A percentile compares a stretch with the other conserved stretches of the same genome.
phyloP scores from a whole-genome alignment of 2,113 vertebrate genomes.

The Spea multiplicata region DNA sequence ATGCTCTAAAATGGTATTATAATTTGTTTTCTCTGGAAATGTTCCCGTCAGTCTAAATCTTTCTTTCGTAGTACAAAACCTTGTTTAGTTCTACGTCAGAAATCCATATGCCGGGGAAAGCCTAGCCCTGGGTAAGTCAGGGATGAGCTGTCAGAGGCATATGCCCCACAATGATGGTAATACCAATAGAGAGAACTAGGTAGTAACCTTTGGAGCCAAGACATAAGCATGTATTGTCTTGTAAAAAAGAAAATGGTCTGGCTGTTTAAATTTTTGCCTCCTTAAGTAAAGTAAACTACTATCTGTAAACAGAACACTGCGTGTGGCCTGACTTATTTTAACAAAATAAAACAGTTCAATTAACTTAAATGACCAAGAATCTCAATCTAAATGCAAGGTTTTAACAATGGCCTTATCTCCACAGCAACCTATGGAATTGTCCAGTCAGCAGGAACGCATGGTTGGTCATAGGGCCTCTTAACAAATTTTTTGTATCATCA shows the following conservation, averaged over 20 bases:
- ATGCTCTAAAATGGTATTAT: neutral
- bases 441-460: too few relatives aligned
- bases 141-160: neutral
- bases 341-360: neutral
- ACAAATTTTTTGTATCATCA: too few relatives aligned
- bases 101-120: neutral
- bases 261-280: neutral
- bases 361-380: neutral
- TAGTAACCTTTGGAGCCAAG: neutral
- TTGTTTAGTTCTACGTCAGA: neutral
- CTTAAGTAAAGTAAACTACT: neutral
- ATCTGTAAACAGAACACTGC: neutral
- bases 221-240: neutral
- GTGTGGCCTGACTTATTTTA: neutral
- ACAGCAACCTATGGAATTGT: too few relatives aligned
- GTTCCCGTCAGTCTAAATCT: neutral
- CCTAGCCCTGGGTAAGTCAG: neutral
- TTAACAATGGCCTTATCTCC: too few relatives aligned
- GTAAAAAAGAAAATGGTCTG: neutral
- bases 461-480: too few relatives aligned
- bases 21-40: neutral
- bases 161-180: too few relatives aligned
- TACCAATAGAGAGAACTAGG: neutral
- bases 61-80: neutral
- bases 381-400: too few relatives aligned